These are phyloP conservation scores for Leptonema lineaticorne DNA, from an alignment of 1,140 invertebrate species.

Conservation along the genomic window DNA sequence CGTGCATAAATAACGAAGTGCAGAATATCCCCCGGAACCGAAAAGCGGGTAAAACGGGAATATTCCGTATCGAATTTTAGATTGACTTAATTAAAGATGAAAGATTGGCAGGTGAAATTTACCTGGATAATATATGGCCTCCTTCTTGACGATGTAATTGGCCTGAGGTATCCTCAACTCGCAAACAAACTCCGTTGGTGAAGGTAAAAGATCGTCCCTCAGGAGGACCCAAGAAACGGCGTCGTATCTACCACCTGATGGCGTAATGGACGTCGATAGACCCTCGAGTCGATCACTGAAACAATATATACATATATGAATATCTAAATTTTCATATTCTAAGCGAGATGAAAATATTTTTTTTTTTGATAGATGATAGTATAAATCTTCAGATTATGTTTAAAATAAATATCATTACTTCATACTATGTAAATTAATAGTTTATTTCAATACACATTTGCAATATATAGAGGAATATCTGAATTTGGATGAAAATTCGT, in stretches of 20 bases:
- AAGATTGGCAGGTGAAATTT: constrained; percentile 42
- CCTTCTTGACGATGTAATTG: constrained; percentile 64
- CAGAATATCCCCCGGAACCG: too few species aligned
- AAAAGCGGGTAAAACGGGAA: too few species aligned
- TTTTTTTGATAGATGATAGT: too few species aligned
- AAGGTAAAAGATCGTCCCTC: constrained; percentile 58
- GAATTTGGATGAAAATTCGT: too few species aligned
- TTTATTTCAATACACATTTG: background rate
- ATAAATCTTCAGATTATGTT: too few species aligned
- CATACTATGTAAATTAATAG: too few species aligned
- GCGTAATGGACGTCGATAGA: constrained; percentile 35
- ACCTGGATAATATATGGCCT: constrained; percentile 68
- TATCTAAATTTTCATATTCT: background rate
- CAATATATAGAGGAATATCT: too few species aligned
- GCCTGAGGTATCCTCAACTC: constrained; percentile 65
- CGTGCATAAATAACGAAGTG: too few species aligned
- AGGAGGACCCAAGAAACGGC: constrained; percentile 59
- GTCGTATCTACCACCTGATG: constrained; percentile 52
- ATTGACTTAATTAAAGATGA: background rate
- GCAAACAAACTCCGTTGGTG: constrained; percentile 65
- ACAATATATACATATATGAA: background rate
- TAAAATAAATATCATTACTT: too few species aligned
- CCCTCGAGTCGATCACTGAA: constrained; percentile 33
- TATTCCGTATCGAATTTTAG: background rate
- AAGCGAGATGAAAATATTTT: background rate